These are phyloP conservation scores for Trichogramma pretiosum DNA, from an alignment of 1,140 invertebrate species.

Conservation along the genomic window DNA sequence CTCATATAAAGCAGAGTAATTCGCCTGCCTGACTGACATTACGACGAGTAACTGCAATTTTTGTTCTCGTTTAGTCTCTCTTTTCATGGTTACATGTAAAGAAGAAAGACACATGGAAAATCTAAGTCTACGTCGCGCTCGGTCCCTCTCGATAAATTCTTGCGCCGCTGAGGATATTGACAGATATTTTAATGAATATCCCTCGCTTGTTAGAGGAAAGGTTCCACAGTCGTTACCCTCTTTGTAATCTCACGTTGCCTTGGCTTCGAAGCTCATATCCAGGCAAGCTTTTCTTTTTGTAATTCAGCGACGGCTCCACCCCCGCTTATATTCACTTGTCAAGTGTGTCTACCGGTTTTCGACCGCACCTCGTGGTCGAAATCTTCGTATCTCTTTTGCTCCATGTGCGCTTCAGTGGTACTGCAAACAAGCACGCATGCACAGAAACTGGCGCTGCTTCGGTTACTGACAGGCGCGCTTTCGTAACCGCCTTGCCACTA, in stretches of 20 bases:
- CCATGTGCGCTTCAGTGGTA: neutral
- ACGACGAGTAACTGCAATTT: no score
- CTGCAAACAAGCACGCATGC: no score
- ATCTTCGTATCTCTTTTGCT: slow-evolving; percentile 1
- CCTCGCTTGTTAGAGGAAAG: slow-evolving; percentile 29
- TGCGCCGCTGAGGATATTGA: slow-evolving; percentile 32
- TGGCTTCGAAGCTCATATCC: no score
- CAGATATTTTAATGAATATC: slow-evolving; percentile 47
- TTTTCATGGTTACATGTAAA: no score
- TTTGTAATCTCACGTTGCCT: slow-evolving; percentile 44
- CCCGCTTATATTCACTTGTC: slow-evolving; percentile 29
- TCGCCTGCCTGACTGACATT: no score
- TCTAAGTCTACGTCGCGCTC: slow-evolving; percentile 32
- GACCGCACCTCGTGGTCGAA: slow-evolving; percentile 22
- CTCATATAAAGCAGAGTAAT: no score
- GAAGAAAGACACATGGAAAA: neutral
- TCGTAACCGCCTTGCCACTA: slow-evolving; percentile 16
- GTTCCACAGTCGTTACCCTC: slow-evolving; percentile 22
- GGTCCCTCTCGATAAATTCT: slow-evolving; percentile 4
- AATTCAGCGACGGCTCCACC: slow-evolving; percentile 17
- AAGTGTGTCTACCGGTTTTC: slow-evolving; percentile 26
- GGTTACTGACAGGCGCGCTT: slow-evolving; percentile 12
- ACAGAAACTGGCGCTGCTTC: no score
- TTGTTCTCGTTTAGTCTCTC: no score
- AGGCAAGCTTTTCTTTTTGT: slow-evolving; percentile 33